Conservation (phyloP, 2,888 invertebrate genomes). For the Drosophila meridionalis region DNA sequence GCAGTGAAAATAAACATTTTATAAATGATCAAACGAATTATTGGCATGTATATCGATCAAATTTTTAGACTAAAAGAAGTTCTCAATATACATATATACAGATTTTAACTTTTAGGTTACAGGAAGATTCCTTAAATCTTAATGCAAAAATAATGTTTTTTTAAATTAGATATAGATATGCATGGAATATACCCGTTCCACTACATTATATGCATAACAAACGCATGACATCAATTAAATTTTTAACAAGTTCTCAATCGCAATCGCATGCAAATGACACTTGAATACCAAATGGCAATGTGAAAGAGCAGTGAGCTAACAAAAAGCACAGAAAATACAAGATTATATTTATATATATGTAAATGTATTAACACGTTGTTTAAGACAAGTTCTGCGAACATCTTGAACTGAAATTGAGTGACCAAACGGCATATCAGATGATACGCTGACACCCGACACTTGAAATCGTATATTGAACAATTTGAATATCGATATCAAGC, state of each 20-base stretch:
- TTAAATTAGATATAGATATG: not conserved
- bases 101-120: not conserved
- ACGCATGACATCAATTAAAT: slow-evolving; percentile 20
- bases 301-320: not conserved
- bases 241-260: slow-evolving; percentile 15
- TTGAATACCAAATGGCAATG: slow-evolving; percentile 23
- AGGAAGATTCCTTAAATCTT: too few relatives aligned
- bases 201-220: not conserved
- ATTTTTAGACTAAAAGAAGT: not conserved
- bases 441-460: slow-evolving; percentile 12
- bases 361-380: not conserved
- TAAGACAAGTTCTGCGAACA: slow-evolving; percentile 10
- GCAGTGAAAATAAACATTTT: not conserved
- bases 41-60: not conserved
- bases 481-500: slow-evolving; percentile 4
- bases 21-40: not conserved
- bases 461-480: slow-evolving; percentile 9
- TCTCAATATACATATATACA: not conserved
- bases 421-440: slow-evolving; percentile 1
- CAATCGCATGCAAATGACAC: slow-evolving; percentile 17
- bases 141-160: not conserved
- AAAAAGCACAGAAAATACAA: not conserved
- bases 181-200: not conserved
- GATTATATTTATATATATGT: not conserved
- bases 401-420: not conserved